These are phyloP conservation scores for Caenorhabditis drosophilae DNA, from an alignment of 2,888 invertebrate genomes.

Conservation along the genomic window DNA sequence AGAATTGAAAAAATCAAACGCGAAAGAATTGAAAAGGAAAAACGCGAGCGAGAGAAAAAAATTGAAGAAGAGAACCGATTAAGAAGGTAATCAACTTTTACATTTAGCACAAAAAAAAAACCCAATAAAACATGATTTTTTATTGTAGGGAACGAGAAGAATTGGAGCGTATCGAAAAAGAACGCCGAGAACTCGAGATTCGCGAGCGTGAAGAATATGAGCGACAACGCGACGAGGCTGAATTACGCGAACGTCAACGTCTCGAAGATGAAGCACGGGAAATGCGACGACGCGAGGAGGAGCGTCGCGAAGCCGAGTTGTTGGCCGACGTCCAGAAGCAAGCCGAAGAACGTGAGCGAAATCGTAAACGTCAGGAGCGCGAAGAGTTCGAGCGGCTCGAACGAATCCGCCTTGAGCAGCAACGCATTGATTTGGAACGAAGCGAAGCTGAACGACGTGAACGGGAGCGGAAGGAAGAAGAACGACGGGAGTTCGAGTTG, in stretches of 20 bases:
- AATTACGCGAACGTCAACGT: constrained; percentile 59
- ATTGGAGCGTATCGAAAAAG: constrained; percentile 50
- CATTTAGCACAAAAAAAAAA: neutral
- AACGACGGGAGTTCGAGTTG: constrained; percentile 60
- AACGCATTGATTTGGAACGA: constrained; percentile 61
- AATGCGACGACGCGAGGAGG: constrained; percentile 51
- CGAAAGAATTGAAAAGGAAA: constrained; percentile 62
- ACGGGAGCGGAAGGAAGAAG: constrained; percentile 47
- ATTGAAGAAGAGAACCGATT: constrained; percentile 48
- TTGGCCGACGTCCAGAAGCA: constrained; percentile 55
- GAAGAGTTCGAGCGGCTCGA: constrained; percentile 64
- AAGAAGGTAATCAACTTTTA: neutral
- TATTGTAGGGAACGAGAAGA: constrained; percentile 33
- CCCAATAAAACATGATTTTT: neutral
- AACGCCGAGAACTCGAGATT: constrained; percentile 61
- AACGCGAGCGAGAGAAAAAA: constrained; percentile 50
- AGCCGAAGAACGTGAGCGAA: constrained; percentile 59
- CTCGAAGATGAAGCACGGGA: constrained; percentile 60
- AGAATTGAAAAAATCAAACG: constrained; percentile 50
- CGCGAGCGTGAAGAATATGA: constrained; percentile 57
- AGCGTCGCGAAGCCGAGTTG: constrained; percentile 56
- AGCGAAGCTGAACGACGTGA: constrained; percentile 51
- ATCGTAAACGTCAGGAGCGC: constrained; percentile 49
- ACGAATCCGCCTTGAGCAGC: constrained; percentile 61
- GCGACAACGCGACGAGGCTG: constrained; percentile 46